Evolutionary conservation across 2,888 invertebrate species (phyloP).

Genomic region (Diadromus collaris): DNA sequence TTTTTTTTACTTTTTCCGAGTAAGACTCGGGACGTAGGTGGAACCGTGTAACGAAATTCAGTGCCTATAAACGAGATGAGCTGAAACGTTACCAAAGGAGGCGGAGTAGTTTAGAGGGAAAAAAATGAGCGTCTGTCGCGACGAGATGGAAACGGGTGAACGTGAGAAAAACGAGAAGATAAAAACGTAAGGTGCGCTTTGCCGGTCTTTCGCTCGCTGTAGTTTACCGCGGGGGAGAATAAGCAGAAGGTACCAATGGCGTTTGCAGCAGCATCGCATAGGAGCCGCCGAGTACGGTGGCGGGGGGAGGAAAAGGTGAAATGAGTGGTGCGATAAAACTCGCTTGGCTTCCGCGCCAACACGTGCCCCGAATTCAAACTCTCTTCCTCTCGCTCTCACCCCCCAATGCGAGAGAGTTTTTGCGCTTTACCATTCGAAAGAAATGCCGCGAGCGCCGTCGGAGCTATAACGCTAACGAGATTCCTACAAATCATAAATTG

Average conservation of each 20-base stretch:
- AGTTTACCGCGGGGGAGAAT: constrained; percentile 31
- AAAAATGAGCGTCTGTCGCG: constrained; percentile 51
- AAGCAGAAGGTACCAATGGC: constrained; percentile 22
- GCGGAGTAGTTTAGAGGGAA: constrained; percentile 31
- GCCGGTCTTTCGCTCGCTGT: constrained; percentile 37
- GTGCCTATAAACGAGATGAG: constrained; percentile 18
- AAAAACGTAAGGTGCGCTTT: constrained; percentile 53
- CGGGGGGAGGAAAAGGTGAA: constrained; percentile 37
- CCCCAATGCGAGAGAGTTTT: background rate
- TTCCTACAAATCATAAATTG: background rate
- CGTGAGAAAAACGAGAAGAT: constrained; percentile 57
- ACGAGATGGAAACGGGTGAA: constrained; percentile 19
- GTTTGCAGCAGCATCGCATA: constrained; percentile 16
- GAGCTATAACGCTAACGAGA: background rate
- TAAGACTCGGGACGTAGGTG: background rate
- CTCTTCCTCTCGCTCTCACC: constrained; percentile 10
- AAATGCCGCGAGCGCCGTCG: background rate
- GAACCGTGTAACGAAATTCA: background rate
- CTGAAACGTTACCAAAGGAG: constrained; percentile 36
- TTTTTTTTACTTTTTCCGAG: background rate
- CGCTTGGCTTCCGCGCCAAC: constrained; percentile 61
- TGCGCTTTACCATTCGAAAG: background rate
- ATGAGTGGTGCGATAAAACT: constrained; percentile 58
- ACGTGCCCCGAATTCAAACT: constrained; percentile 58
- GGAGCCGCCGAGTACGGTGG: constrained; percentile 22